Evolutionary conservation across 2,797 vertebrate species (phyloP).

Genomic region (Salarias fasciatus): DNA sequence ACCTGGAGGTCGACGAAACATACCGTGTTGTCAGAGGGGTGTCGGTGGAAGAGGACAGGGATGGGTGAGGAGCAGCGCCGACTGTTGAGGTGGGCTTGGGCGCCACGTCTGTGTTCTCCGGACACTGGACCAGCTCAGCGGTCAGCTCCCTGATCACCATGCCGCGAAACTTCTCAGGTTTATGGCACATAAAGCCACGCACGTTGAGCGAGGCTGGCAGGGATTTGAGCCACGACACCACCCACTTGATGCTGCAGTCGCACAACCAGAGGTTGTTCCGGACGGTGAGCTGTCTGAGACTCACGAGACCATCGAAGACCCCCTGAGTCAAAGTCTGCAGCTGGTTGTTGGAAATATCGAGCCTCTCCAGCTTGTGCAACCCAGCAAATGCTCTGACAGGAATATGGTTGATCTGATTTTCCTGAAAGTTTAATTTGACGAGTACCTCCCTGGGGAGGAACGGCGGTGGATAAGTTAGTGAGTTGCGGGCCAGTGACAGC

Average conservation of each 20-base stretch:
- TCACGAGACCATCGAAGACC: constrained; percentile 89
- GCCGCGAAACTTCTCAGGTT: constrained; percentile 92
- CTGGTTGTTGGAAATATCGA: constrained; percentile 95
- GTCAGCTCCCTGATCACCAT: constrained; percentile 95
- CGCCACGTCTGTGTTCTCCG: constrained; percentile 76
- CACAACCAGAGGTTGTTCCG: constrained; percentile 96
- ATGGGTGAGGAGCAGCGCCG: constrained; percentile 17
- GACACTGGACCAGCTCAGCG: constrained; percentile 90
- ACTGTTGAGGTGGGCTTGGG: constrained; percentile 62
- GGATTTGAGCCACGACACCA: constrained; percentile 91
- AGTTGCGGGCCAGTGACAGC: constrained; percentile 92
- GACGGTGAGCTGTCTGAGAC: constrained; percentile 92
- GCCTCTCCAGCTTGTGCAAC: constrained; percentile 88
- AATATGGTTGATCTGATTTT: constrained; percentile 94
- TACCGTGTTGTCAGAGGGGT: constrained; percentile 61
- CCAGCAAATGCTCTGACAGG: constrained; percentile 88
- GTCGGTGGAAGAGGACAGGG: constrained; percentile 56
- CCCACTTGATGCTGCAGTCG: constrained; percentile 94
- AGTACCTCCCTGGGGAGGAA: constrained; percentile 89
- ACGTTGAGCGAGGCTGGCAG: constrained; percentile 91
- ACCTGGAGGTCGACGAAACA: constrained; percentile 64
- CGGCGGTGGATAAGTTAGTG: constrained; percentile 88
- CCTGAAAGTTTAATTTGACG: constrained; percentile 91
- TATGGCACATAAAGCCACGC: constrained; percentile 95
- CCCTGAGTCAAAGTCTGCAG: constrained; percentile 88